Evolutionary conservation across 2,888 invertebrate species (phyloP), one percentile per base, ranked within the genome.

Genomic region (Nesidiocoris tenuis): DNA sequence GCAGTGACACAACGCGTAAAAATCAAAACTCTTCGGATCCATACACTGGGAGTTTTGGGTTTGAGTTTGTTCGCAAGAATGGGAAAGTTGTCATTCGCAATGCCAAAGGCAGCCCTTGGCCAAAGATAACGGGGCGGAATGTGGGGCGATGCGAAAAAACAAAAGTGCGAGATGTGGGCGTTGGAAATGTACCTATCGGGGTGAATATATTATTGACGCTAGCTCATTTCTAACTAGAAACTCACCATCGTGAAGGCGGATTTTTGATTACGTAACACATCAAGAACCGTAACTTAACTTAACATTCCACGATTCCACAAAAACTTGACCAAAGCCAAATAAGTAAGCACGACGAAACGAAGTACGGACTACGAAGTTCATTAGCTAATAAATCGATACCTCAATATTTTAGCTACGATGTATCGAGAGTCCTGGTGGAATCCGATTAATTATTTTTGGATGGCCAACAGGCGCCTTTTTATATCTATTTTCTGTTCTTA

Each of bases 1-100:
- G 59, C 76, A 76, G 74, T 76, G 72, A 54, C 72, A 61, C 39
- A 61, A 72, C 61, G 61, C 61, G 61, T 54, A 72, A 54, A 61
- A 72, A 39, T 23, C 54, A 7, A 72, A 61, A 25, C 7, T 18
- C 55, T 55, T 22, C 18, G 24, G 24, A 23, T 3, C 9, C 3
- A 19, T 70, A 56, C 67, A 19, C n/a, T n/a, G n/a, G n/a, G 55
- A 19, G 67, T 55, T 54, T 67, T 55, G 55, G 54, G 23, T 5
- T 16, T 22, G 21, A 67, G 55, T 39, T 39, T 7, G 12, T 7
- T 39, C 12, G 3, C 12, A 55, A 54, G 12, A 21, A 67, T 12
- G 39, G 7, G 12, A 12, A 39, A 3, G 3, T 3, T 39, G 12
- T n/a, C 59, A 23, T 9, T 59, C n/a, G 18, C 57, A 70, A 21